phyloP scores from a whole-genome alignment of 2,113 vertebrate genomes.

The Atractosteus spatula region DNA sequence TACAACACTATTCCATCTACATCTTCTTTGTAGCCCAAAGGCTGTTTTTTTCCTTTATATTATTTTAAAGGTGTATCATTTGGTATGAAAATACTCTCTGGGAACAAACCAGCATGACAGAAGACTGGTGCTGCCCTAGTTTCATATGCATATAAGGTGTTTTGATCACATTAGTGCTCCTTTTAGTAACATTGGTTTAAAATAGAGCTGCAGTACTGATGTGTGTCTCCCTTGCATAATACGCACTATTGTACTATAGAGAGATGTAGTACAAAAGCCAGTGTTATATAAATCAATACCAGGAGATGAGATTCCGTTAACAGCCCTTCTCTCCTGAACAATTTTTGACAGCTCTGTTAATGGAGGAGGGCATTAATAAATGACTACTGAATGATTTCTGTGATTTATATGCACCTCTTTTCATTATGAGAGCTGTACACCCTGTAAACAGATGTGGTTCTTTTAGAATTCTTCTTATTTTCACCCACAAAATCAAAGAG shows the following conservation, averaged over 20 bases:
- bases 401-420: constrained; percentile 13
- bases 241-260: neutral
- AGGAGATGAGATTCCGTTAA: constrained; percentile 24
- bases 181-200: too few relatives aligned
- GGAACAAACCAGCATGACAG: too few relatives aligned
- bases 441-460: neutral
- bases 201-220: neutral
- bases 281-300: constrained; percentile 32
- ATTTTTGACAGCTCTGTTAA: constrained; percentile 22
- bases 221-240: neutral
- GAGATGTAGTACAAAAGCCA: constrained; percentile 10
- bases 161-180: too few relatives aligned
- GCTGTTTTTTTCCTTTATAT: too few relatives aligned
- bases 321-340: constrained; percentile 17
- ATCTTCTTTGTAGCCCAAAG: too few relatives aligned
- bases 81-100: too few relatives aligned
- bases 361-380: constrained; percentile 10
- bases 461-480: neutral
- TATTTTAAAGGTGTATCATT: too few relatives aligned
- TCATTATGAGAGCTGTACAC: neutral
- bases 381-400: constrained; percentile 17
- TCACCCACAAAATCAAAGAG: neutral
- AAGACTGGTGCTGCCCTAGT: too few relatives aligned
- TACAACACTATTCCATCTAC: too few relatives aligned
- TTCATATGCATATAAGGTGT: too few relatives aligned